A percentile compares a stretch with the other conserved stretches of the same genome.
These are phyloP conservation scores for Drosophila demipolita DNA, from an alignment of 2,888 invertebrate species.

Conservation along the genomic window DNA sequence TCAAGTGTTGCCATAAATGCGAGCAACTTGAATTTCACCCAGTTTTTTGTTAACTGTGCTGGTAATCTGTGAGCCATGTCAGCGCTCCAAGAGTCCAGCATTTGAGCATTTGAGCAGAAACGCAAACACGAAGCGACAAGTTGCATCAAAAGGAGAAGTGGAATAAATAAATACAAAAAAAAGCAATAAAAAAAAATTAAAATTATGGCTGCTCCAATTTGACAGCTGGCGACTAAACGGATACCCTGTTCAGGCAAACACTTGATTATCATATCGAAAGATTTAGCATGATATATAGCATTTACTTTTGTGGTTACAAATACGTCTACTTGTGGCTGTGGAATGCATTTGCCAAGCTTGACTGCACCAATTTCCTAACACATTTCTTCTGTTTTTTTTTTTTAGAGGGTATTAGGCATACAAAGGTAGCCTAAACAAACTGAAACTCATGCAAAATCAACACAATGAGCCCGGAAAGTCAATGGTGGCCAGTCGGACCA, in stretches of 20 bases:
- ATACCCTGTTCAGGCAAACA: conserved; percentile 1
- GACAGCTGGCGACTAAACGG: neutral
- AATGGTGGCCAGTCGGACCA: conserved; percentile 31
- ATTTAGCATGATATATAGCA: neutral
- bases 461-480: conserved; percentile 45
- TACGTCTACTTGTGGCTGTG: neutral
- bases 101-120: conserved; percentile 39
- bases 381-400: no score
- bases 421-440: conserved; percentile 20
- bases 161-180: conserved; percentile 15
- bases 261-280: neutral
- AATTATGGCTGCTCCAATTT: neutral
- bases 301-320: neutral
- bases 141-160: conserved; percentile 14
- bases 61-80: conserved; percentile 63
- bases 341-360: neutral
- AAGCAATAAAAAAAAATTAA: conserved; percentile 7
- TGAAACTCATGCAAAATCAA: conserved; percentile 45
- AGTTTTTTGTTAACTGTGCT: conserved; percentile 62
- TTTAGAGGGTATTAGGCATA: neutral
- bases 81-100: conserved; percentile 12
- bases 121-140: conserved; percentile 51
- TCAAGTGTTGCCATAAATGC: conserved; percentile 25
- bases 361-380: neutral
- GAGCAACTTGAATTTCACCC: conserved; percentile 37